Evolutionary conservation across 2,888 invertebrate species (phyloP).

Genomic region (Luffia ferchaultella): DNA sequence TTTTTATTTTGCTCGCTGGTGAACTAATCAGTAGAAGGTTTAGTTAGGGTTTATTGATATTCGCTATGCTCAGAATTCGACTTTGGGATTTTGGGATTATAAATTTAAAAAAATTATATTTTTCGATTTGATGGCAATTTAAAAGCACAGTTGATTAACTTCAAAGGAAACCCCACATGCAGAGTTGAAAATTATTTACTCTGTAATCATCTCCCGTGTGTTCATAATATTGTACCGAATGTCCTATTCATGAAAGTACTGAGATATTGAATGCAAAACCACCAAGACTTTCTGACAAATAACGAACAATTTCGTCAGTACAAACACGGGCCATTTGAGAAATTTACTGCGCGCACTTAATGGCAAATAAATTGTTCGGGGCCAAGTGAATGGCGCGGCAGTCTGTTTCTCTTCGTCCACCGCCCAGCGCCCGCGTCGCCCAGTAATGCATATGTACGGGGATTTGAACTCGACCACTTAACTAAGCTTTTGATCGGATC

Average conservation of each 20-base stretch:
- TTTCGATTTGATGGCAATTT: no score
- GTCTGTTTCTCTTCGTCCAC: no score
- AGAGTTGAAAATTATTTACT: no score
- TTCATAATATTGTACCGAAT: no score
- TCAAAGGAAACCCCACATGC: no score
- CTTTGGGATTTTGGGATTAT: neutral
- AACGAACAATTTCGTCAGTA: conserved; percentile 50
- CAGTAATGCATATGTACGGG: neutral
- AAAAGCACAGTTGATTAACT: no score
- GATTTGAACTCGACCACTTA: neutral
- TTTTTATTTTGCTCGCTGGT: no score
- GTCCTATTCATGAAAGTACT: no score
- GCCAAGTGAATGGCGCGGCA: conserved; percentile 36
- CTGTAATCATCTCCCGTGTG: no score
- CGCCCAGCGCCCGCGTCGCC: neutral
- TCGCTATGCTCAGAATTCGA: neutral
- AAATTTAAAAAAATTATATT: no score
- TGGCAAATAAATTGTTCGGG: conserved; percentile 59
- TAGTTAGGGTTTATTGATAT: neutral
- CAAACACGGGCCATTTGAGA: conserved; percentile 60
- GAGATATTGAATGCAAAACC: neutral
- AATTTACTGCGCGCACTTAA: conserved; percentile 64
- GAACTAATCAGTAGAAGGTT: no score
- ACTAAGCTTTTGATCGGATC: neutral
- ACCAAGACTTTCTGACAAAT: conserved; percentile 35